Base-by-base conservation (phyloP, 2,113 vertebrate genomes). In the Notothenia rossii region DNA sequence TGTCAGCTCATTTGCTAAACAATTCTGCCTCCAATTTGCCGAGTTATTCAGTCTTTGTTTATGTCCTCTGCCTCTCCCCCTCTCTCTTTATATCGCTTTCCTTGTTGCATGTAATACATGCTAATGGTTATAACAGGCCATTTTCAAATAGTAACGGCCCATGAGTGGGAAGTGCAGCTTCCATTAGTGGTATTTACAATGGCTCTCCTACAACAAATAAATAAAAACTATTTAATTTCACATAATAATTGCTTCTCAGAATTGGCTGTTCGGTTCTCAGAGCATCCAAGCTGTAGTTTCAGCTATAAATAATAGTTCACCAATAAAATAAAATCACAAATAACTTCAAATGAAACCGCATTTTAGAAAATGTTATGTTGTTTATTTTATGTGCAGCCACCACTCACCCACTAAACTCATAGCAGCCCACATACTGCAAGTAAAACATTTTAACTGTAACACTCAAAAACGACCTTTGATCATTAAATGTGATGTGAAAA, bases 1-100 rank as follows among this genome's bases (percentile, higher is more conserved):
- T 81, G 82, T 89, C 81, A 63, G 70, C 82, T 88, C 75, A 69
- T 88, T 91, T 83, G 58, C 75, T 83, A 76, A 84, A 88, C 81
- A 75, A 76, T 78, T 78, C 79, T 63, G 71, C 59, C 60, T 81
- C 66, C 79, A 84, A 83, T 86, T 78, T 78, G 73, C 85, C 72
- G 69, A 25, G 71, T 78, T 72, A 22, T 72, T 83, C 84, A n/a
- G 71, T 74, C 89, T 91, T 84, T 86, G 78, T 86, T 84, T 86
- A 74, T 70, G 68, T 59, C 65, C 75, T 29, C 70, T 22, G 25
- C 77, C 79, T 70, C 85, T 54, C 53, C n/a, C 33, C 59, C 79
- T 65, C 85, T 48, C 56, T 68, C 68, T 83, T 79, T 78, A 72
- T 83, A 77, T 81, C 72, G 7, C 33, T 56, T 55, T 67, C 45